Base-by-base conservation (phyloP, 2,113 vertebrate genomes). In the Morone chrysops region DNA sequence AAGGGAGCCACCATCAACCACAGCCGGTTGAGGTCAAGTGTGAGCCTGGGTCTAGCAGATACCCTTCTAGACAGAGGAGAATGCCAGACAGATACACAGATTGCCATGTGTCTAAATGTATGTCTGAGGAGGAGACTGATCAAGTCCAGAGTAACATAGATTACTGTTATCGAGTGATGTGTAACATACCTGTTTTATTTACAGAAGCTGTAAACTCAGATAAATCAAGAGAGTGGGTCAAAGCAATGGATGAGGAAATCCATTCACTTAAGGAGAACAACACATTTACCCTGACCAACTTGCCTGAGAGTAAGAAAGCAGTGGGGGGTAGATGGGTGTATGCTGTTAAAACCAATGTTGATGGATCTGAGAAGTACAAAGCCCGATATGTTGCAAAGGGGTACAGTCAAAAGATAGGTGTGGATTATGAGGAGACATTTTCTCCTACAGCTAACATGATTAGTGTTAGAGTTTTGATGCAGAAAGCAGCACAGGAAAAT, bases 401-500 rank as follows among this genome's bases (percentile, higher is more conserved):
- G 13, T 71, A 22, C 51, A 54, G 51, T 56, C 69, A 71, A 5
- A 41, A 41, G 18, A 14, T 13, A 8, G 69, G 69, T 12, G 11
- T 56, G 1, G 51, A 71, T 13, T 71, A 56, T 56, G 51, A 22
- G 0, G 69, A 71, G 36, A 56, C 50, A 20, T 71, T 54, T n/a
- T 71, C 51, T 2, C 51, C 69, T 20, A 56, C 69, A 6, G 69
- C 51, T 16, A 56, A n/a, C 5, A 1, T 70, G 67, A 70, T 48
- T 3, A 38, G 22, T 53, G 9, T 69, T 3, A 22, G 65, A 14
- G 43, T 68, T 3, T 4, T 50, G 41, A 48, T 67, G 65, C 65
- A 67, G n/a, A 43, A 66, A 5, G 41, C 25, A 38, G 66, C 66
- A n/a, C 66, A 69, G 6, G 66, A 69, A 14, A 69, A 69, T n/a